Percentiles rank a stretch among this genome's conserved stretches.
Evolutionary conservation across 2,113 vertebrate species (phyloP).

Genomic region (Nannobrachium achirus): DNA sequence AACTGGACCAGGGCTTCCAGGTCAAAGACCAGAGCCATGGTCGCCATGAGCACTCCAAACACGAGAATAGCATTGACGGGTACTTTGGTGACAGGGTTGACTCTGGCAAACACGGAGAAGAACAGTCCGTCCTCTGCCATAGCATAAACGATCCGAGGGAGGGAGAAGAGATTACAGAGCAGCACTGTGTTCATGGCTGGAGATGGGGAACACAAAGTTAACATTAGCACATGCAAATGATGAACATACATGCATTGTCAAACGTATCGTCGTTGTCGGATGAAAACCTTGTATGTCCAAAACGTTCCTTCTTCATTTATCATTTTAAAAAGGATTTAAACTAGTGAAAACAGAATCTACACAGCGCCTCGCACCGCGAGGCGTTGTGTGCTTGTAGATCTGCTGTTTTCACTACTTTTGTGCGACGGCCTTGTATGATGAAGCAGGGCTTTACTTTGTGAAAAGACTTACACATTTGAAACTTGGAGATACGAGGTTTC

Average conservation of each 20-base stretch:
- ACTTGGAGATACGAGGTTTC: no score
- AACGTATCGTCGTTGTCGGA: no score
- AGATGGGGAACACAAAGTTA: constrained; percentile 35
- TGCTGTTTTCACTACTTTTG: no score
- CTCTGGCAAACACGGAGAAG: constrained; percentile 87
- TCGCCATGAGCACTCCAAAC: constrained; percentile 88
- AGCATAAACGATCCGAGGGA: constrained; percentile 94
- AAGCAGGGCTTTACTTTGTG: no score
- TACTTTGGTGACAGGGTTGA: constrained; percentile 92
- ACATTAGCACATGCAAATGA: constrained; percentile 11
- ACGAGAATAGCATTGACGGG: constrained; percentile 88
- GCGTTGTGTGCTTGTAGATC: no score
- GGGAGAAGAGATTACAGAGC: constrained; percentile 93
- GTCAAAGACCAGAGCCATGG: constrained; percentile 90
- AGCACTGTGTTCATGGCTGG: constrained; percentile 96
- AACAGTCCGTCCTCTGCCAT: constrained; percentile 95
- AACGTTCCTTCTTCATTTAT: no score
- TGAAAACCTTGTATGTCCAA: no score
- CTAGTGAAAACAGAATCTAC: no score
- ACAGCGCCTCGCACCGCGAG: no score
- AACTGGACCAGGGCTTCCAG: constrained; percentile 96
- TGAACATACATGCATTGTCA: constrained; percentile 11
- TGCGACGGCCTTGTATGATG: no score
- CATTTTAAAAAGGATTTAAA: no score
- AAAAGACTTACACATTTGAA: no score